A percentile compares a stretch with the other conserved stretches of the same genome.
phyloP scores from a whole-genome alignment of 2,113 vertebrate genomes.

The Laticauda colubrina region DNA sequence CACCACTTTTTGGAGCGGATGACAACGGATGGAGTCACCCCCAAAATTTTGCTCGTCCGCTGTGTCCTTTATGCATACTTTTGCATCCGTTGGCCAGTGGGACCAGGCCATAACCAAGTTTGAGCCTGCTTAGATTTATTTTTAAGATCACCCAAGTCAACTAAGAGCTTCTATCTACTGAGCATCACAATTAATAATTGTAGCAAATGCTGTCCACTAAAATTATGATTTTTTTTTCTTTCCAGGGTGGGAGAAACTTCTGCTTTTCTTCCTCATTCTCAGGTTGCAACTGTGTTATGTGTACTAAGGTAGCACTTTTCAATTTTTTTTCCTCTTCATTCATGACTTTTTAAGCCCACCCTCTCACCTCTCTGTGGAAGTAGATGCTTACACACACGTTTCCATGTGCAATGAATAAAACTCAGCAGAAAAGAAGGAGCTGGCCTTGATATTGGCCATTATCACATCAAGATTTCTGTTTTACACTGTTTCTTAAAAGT shows the following conservation, averaged over 20 bases:
- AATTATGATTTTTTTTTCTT: background rate
- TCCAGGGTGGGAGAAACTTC: background rate
- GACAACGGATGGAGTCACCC: too few species aligned
- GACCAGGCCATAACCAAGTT: background rate
- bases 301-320: background rate
- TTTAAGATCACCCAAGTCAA: background rate
- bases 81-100: too few species aligned
- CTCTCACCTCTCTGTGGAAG: background rate
- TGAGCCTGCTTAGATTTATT: background rate
- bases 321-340: background rate
- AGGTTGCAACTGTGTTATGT: background rate
- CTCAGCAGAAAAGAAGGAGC: background rate
- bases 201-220: background rate
- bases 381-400: background rate
- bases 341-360: background rate
- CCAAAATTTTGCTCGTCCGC: too few species aligned
- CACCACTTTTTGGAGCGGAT: too few species aligned
- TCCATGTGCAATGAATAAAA: background rate
- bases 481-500: background rate
- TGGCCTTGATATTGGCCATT: background rate
- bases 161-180: background rate
- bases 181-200: background rate
- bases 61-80: too few species aligned
- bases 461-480: background rate
- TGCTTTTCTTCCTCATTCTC: background rate